Conservation (phyloP, 53 echinoderm and acorn worm genomes). For the Astropecten irregularis region DNA sequence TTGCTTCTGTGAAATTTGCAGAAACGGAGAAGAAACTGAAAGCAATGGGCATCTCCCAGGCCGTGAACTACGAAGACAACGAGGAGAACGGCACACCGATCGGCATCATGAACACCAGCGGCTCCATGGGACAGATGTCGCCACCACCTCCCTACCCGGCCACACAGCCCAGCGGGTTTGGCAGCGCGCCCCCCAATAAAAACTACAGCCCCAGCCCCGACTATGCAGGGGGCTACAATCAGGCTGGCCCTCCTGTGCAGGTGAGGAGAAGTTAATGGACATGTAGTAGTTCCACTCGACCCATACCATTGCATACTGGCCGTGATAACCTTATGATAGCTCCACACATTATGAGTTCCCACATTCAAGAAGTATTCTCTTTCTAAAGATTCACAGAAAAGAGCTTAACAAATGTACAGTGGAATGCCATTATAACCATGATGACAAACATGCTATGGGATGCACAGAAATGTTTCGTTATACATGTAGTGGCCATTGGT, state of each 20-base stretch:
- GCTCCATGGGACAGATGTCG: slow-evolving; percentile 13
- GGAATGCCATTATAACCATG: too few relatives aligned
- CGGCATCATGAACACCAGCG: slow-evolving; percentile 63
- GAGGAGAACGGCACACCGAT: slow-evolving; percentile 82
- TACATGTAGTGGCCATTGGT: too few relatives aligned
- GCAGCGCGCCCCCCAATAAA: slow-evolving; percentile 13
- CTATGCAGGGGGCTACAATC: slow-evolving; percentile 36
- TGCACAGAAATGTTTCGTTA: too few relatives aligned
- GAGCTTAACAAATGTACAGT: too few relatives aligned
- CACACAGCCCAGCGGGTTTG: slow-evolving; percentile 47
- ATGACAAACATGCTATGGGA: too few relatives aligned
- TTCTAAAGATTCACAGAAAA: too few relatives aligned
- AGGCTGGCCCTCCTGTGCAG: slow-evolving; percentile 15
- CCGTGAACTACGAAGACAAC: slow-evolving; percentile 81
- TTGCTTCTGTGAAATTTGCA: slow-evolving; percentile 33
- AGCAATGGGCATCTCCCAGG: slow-evolving; percentile 90
- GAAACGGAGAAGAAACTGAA: slow-evolving; percentile 93
- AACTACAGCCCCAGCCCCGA: slow-evolving; percentile 8
- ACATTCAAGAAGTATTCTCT: too few relatives aligned
- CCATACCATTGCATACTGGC: too few relatives aligned
- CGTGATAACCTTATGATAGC: too few relatives aligned
- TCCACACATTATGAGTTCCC: too few relatives aligned
- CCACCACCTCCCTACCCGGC: slow-evolving; percentile 74
- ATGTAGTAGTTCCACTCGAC: too few relatives aligned
- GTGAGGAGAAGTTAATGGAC: not conserved